These are phyloP conservation scores for Henicopernis longicauda DNA, from an alignment of 2,113 vertebrate genomes.

Conservation along the genomic window DNA sequence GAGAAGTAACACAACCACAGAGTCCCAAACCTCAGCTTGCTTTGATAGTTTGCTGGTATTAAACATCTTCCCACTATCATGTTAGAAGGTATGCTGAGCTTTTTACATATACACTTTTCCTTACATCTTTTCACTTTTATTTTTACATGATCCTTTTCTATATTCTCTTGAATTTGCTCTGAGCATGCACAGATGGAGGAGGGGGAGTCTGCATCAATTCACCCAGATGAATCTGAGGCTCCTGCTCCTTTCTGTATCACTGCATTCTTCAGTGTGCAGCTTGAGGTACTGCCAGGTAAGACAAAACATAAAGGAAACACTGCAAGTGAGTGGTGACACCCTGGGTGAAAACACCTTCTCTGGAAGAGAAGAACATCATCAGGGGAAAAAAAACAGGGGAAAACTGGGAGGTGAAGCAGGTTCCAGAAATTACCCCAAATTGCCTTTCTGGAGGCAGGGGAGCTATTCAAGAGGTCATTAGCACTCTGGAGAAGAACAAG, in stretches of 20 bases:
- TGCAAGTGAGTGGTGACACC: background rate
- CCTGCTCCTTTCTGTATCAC: background rate
- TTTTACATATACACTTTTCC: background rate
- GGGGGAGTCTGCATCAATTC: background rate
- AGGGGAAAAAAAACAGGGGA: fast-evolving
- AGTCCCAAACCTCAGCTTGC: background rate
- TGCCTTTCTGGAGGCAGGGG: background rate
- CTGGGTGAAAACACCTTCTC: background rate
- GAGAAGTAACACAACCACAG: background rate
- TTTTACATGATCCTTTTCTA: background rate
- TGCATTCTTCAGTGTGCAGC: background rate
- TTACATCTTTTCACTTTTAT: background rate
- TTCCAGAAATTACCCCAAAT: background rate
- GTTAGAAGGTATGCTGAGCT: background rate
- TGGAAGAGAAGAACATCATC: background rate
- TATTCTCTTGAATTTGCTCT: background rate
- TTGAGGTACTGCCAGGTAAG: background rate
- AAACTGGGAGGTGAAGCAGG: fast-evolving
- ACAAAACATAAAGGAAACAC: background rate
- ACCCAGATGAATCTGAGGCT: background rate
- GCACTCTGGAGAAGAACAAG: background rate
- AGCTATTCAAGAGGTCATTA: background rate
- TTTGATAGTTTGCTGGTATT: background rate
- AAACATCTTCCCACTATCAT: background rate
- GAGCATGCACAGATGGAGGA: background rate